Percentiles rank a stretch among this genome's conserved stretches.
phyloP scores from a whole-genome alignment of 2,797 vertebrate genomes.

The Poeciliopsis gracilis region DNA sequence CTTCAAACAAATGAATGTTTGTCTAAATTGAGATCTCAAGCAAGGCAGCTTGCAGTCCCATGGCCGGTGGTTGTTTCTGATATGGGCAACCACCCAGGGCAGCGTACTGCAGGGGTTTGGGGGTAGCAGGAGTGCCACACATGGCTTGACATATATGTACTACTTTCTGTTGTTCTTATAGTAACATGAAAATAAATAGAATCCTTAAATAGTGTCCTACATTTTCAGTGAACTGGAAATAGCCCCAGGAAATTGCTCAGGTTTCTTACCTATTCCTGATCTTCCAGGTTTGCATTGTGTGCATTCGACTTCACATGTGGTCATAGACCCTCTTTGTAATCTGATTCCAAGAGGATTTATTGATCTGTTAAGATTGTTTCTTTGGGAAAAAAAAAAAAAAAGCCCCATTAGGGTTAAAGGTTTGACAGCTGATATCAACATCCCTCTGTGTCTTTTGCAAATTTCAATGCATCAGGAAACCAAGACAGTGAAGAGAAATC shows the following conservation, averaged over 20 bases:
- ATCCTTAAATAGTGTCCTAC: background rate
- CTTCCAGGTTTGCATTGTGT: conserved; percentile 25
- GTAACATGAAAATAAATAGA: background rate
- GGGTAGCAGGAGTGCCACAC: too few relatives aligned
- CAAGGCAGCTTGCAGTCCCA: background rate
- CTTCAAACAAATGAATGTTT: background rate
- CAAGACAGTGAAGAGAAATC: background rate
- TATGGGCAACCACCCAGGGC: too few relatives aligned
- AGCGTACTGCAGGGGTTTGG: too few relatives aligned
- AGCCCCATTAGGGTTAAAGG: conserved; percentile 75
- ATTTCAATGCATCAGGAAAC: conserved; percentile 37
- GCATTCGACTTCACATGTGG: conserved; percentile 61
- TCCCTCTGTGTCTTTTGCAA: conserved; percentile 59
- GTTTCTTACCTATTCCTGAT: conserved; percentile 1
- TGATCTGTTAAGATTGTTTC: conserved; percentile 81
- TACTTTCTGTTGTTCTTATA: background rate
- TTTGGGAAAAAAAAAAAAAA: conserved; percentile 47
- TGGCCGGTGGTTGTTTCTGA: background rate
- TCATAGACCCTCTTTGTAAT: conserved; percentile 65
- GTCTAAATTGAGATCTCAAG: background rate
- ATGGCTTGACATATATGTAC: background rate
- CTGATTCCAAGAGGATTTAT: conserved; percentile 58
- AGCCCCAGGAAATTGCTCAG: background rate
- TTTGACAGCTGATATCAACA: conserved; percentile 79
- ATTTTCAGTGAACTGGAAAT: background rate